Base-by-base conservation (phyloP, 2,797 vertebrate species). In the Hozukius guyotensis region DNA sequence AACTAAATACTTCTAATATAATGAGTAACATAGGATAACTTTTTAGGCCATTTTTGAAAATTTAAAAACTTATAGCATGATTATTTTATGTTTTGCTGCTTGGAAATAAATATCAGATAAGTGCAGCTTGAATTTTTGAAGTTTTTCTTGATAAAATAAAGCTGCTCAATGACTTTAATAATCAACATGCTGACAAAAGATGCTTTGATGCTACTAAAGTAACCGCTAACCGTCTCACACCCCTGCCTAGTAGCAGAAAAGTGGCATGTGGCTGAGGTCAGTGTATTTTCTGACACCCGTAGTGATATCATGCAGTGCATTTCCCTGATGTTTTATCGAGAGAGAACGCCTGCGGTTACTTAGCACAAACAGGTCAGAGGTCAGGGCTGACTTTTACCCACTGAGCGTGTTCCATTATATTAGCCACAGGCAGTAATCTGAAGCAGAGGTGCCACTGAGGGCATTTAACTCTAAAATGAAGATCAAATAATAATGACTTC, bases 301-400 rank as follows among this genome's bases (percentile, higher is more conserved):
- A n/a, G 80, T 78, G 85, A 87, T 87, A 94, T 72, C 89, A 88
- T 29, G 67, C 81, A 63, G 90, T 49, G 79, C 87, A 62, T 82
- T 92, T 92, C 93, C 87, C 96, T 93, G 95, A 96, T 96, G 96
- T 95, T 97, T 97, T 97, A 97, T 97, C 96, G 93, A 83, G 90
- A 94, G 89, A 85, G 93, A 95, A 92, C 91, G 94, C 94, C 96
- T 96, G 95, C 49, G 86, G 94, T 96, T 97, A 96, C 97, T 97
- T 97, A 96, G 96, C 97, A 96, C 95, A 94, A 92, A 89, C 84
- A 95, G 96, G 96, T 97, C 97, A 97, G 96, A 96, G 96, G 96
- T 95, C 96, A 93, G 90, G 83, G 78, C 94, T 91, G 61, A 96
- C 96, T 96, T 96, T 94, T 93, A 93, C 94, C 95, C 93, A 95